phyloP scores from a whole-genome alignment of 2,888 invertebrate genomes.

The Nesidiocoris tenuis region DNA sequence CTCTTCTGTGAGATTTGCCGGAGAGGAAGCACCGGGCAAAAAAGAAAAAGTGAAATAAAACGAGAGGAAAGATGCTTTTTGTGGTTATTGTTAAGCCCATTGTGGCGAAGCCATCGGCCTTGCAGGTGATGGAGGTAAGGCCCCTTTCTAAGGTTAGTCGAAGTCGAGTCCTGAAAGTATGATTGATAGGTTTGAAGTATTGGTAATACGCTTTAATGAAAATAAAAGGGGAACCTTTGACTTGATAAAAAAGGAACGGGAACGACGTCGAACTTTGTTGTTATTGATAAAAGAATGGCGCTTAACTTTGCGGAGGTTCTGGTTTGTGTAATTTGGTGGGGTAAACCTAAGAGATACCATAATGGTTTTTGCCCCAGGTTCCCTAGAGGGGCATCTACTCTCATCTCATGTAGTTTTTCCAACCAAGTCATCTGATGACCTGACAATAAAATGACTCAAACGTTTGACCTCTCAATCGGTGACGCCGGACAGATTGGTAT shows the following conservation, averaged over 20 bases:
- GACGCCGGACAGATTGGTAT: no score
- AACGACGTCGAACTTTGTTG: background rate
- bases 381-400: no score
- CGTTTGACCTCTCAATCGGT: no score
- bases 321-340: no score
- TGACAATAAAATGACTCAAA: no score
- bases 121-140: slow-evolving; percentile 20
- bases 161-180: slow-evolving; percentile 1
- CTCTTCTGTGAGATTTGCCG: slow-evolving; percentile 31
- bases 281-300: no score
- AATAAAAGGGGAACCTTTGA: background rate
- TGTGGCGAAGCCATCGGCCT: slow-evolving; percentile 5
- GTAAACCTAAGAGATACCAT: no score
- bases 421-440: no score
- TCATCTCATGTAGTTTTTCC: no score
- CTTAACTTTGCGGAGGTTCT: no score
- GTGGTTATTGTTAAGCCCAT: slow-evolving; percentile 36
- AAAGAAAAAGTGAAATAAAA: slow-evolving; percentile 11
- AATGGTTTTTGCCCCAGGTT: no score
- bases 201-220: slow-evolving; percentile 31
- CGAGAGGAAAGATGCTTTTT: slow-evolving; percentile 17
- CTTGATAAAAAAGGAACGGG: background rate
- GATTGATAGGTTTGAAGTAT: slow-evolving; percentile 32
- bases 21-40: background rate
- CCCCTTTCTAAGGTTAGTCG: background rate